Percentiles rank a stretch among this genome's conserved stretches.
phyloP scores from a whole-genome alignment of 1,140 invertebrate species.

The Drosophila ohnishii region DNA sequence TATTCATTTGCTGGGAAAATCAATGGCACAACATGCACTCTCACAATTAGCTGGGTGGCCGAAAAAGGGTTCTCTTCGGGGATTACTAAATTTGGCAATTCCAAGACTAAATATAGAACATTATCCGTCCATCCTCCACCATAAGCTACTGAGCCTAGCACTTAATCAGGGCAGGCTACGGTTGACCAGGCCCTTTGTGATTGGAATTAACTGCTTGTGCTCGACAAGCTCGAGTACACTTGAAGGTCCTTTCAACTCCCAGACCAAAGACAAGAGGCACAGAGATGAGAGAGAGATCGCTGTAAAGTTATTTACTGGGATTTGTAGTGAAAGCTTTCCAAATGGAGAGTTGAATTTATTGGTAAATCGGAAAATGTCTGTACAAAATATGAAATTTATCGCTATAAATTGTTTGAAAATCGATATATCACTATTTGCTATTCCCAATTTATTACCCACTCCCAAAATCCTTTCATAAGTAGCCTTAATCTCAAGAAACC shows the following conservation, averaged over 20 bases:
- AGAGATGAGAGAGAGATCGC: not conserved
- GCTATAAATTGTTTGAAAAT: not conserved
- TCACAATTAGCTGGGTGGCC: constrained; percentile 5
- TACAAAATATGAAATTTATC: not conserved
- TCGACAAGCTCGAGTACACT: not conserved
- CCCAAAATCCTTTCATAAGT: not conserved
- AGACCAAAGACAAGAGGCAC: not conserved
- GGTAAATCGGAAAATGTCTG: not conserved
- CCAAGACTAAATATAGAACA: constrained; percentile 3
- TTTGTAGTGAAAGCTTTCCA: too few species aligned
- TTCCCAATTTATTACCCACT: not conserved
- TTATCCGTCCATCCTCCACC: not conserved
- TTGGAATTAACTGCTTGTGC: constrained; percentile 9
- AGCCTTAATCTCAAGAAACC: constrained; percentile 1
- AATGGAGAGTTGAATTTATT: not conserved
- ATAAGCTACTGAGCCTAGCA: constrained; percentile 2
- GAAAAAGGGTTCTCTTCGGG: constrained; percentile 4
- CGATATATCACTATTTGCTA: not conserved
- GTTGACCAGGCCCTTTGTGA: constrained; percentile 9
- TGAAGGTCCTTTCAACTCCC: constrained; percentile 1
- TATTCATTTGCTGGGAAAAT: constrained; percentile 27
- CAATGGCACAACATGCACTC: constrained; percentile 9
- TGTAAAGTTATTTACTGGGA: not conserved
- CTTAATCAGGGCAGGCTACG: not conserved
- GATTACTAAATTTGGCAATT: not conserved